Percentiles rank a stretch among this genome's conserved stretches.
Evolutionary conservation across 2,113 vertebrate genomes (phyloP).

Genomic region (Erythrolamprus reginae): DNA sequence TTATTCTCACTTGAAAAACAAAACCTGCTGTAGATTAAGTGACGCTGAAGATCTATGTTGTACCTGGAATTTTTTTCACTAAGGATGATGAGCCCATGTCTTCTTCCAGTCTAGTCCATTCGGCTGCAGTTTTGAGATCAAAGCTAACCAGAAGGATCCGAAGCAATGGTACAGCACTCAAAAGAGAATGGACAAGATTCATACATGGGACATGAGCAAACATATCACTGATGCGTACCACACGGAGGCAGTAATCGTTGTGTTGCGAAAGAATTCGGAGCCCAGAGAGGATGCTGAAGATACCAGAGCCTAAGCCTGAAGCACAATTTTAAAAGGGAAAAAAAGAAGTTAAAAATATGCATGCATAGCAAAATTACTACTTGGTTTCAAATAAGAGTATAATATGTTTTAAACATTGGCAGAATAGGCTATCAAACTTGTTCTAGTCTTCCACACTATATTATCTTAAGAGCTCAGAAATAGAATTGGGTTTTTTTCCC

Average conservation of each 20-base stretch:
- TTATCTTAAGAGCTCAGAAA: background rate
- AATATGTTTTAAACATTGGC: background rate
- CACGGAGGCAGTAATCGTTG: slow-evolving; percentile 57
- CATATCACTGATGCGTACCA: slow-evolving; percentile 69
- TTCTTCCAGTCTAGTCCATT: slow-evolving; percentile 51
- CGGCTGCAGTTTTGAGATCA: slow-evolving; percentile 68
- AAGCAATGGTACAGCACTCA: slow-evolving; percentile 66
- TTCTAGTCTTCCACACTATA: background rate
- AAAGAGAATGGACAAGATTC: slow-evolving; percentile 65
- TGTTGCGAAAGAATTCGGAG: slow-evolving; percentile 65
- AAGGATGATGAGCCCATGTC: slow-evolving; percentile 39
- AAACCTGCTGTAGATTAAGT: background rate
- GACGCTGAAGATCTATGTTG: background rate
- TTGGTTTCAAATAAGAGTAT: rapidly evolving
- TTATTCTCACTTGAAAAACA: background rate
- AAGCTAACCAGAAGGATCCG: slow-evolving; percentile 67
- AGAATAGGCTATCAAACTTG: background rate
- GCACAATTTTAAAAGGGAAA: slow-evolving; percentile 27
- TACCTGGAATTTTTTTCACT: slow-evolving; percentile 70
- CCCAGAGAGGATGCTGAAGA: slow-evolving; percentile 69
- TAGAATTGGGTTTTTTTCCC: background rate
- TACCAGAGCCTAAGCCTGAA: slow-evolving; percentile 70
- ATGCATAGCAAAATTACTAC: background rate
- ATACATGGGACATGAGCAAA: slow-evolving; percentile 70
- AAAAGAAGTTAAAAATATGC: background rate